Percentiles rank a stretch among this genome's conserved stretches.
These are phyloP conservation scores for Caerostris extrusa DNA, from an alignment of 1,140 invertebrate species.

Conservation along the genomic window DNA sequence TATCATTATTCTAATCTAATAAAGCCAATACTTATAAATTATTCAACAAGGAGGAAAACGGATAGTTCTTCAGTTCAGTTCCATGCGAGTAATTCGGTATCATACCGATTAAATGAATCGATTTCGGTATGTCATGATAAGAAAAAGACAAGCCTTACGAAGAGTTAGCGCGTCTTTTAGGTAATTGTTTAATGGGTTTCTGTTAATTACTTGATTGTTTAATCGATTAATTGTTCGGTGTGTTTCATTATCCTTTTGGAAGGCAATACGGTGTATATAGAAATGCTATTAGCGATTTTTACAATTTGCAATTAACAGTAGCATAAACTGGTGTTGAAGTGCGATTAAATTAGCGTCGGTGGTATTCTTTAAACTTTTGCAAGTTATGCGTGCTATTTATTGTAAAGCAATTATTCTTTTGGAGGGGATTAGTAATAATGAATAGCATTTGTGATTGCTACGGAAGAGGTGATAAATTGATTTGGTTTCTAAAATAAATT, in stretches of 20 bases:
- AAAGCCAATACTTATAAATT: conserved; percentile 35
- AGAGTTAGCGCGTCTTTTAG: conserved; percentile 19
- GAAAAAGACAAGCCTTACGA: neutral
- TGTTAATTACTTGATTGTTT: conserved; percentile 35
- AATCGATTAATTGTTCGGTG: neutral
- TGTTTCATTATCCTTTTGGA: neutral
- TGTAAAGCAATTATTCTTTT: neutral
- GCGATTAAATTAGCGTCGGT: neutral
- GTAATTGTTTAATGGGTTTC: conserved; percentile 30
- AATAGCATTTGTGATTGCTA: neutral
- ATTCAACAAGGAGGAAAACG: neutral
- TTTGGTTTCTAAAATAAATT: neutral
- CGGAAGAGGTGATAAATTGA: neutral
- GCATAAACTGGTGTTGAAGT: neutral
- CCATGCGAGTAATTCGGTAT: neutral
- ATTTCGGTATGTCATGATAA: neutral
- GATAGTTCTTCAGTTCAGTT: neutral
- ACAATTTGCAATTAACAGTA: conserved; percentile 27
- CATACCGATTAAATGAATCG: conserved; percentile 33
- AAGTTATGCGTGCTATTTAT: neutral
- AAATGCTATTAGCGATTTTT: neutral
- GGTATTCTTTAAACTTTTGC: neutral
- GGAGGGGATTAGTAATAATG: neutral
- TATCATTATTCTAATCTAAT: conserved; percentile 28
- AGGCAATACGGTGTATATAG: neutral